Base-by-base conservation (phyloP, 35 echinoderm and acorn worm species). In the Apostichopus californicus region DNA sequence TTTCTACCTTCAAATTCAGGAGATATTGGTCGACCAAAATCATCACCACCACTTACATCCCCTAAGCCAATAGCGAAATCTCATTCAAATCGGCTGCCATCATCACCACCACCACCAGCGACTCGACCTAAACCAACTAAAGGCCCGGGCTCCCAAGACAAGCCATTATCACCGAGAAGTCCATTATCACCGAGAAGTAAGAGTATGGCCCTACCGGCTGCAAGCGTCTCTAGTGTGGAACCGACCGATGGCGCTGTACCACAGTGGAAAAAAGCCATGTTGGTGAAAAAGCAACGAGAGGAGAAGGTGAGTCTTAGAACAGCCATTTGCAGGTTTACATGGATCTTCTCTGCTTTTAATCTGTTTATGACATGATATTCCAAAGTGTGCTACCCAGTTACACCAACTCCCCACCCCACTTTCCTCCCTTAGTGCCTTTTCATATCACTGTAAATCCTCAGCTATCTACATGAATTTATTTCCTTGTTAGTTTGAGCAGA, bases 11-110 rank as follows among this genome's bases (percentile, higher is more conserved):
- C 34, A 46, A 46, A 46, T 46, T 46, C 34, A 46, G 34, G 34
- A 46, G 34, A 46, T 46, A 4, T 46, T 46, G 34, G 34, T 46
- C 2, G 34, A 46, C 24, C 22, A 26, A 25, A n/a, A 8, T 46
- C 24, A 80, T 52, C 78, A 14, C 78, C 78, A 7, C 78, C 78
- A 46, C 78, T 26, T 26, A 80, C 78, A 25, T 80, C 78, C 22
- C 78, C 78, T 14, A 80, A 80, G 12, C 78, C 78, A 10, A 14
- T 9, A 12, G 78, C 5, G 34, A 80, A 80, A 80, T 5, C 3
- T 21, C 6, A 14, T 68, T 14, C 64, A 68, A 14, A 11, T 14
- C 11, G 18, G 6, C 64, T 17, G 64, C 64, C 64, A 18, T 68
- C 78, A 46, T 25, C 24, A 14, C 25, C 78, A 5, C 78, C 78